Base-by-base conservation (phyloP, 2,113 vertebrate species). In the Rhodinocichla rosea region DNA sequence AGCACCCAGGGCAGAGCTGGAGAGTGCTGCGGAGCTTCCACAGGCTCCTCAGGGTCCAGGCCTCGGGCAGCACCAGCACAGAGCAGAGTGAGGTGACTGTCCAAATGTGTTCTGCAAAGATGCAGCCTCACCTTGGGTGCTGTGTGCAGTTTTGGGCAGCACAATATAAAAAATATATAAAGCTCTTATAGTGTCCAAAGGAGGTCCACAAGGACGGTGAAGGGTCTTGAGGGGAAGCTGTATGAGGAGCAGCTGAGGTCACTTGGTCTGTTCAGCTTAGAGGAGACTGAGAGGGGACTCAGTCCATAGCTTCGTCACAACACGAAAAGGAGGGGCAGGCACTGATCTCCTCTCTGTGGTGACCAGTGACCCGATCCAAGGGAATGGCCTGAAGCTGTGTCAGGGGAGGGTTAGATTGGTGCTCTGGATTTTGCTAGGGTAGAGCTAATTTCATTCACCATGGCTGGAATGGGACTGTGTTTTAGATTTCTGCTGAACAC, bases 121-220 rank as follows among this genome's bases (percentile, higher is more conserved):
- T 49, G 20, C n/a, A n/a, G 47, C 40, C 40, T 55, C n/a, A 63
- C 7, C 13, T 71, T 1, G 0, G 1, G n/a, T 21, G n/a, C 56
- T 55, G 13, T 40, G 24, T 18, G 57, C 56, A 40, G 11, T 40
- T 87, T 55, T 30, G 49, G 56, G 57, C n/a, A 63, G 5, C 56
- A 21, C 30, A 63, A 18, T 18, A 63, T 21, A 35, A 63, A 70
- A n/a, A 49, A 63, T 2, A 30, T 5, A 55, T 11, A 21, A 47
- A 78, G n/a, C 11, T 63, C 53, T n/a, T 40, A 55, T 40, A 69
- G 13, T 39, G 16, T n/a, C 11, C 30, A 40, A 63, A 79, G 30
- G 16, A 79, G 11, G 13, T 14, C 49, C 7, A 32, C 0, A 0
- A 47, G 11, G 8, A 26, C 18, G 11, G 9, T 40, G 30, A 55